Base-by-base conservation (phyloP, 2,888 invertebrate genomes). In the Scaptomyza reducta region DNA sequence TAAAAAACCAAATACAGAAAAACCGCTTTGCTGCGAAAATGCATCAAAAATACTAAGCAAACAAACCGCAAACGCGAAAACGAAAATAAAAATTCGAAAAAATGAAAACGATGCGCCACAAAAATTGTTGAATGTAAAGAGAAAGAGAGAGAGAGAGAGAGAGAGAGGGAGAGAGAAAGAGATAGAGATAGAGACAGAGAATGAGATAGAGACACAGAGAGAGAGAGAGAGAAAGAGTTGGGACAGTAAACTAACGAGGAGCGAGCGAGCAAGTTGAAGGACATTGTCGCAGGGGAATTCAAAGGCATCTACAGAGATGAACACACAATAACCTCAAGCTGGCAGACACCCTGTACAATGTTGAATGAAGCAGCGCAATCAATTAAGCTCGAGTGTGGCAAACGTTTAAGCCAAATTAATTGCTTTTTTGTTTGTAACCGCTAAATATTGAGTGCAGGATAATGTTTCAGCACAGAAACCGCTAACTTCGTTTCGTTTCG, bases 1-100 rank as follows among this genome's bases (percentile, higher is more conserved):
- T n/a, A n/a, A 22, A 22, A 47, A 33, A 10, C 7, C 10, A 41
- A 18, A 11, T 18, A 41, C 42, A 27, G 41, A 55, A 49, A 63
- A 63, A 75, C 65, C 64, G 67, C 67, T 66, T 64, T 62, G 61
- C 64, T 22, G 80, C 68, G 68, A 60, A 76, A 63, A 61, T 53
- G 76, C 60, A 62, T 54, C 66, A 66, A 46, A 68, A 70, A 73
- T 64, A 82, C 70, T 67, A 74, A 65, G 46, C 59, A 65, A 65
- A 49, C 47, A 66, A 59, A 45, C 66, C 56, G 60, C 68, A 63
- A 66, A 67, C 54, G 59, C 40, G 40, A 62, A 56, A 59, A 58
- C 40, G 55, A 54, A 54, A 62, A 59, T 16, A 27, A 45, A 31
- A 14, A 45, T 35, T 14, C 14, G n/a, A n/a, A 40, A 40, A 9